Evolutionary conservation across 1,140 invertebrate genomes (phyloP), one percentile per base, ranked within the genome.

Genomic region (Diploscapter pachys): DNA sequence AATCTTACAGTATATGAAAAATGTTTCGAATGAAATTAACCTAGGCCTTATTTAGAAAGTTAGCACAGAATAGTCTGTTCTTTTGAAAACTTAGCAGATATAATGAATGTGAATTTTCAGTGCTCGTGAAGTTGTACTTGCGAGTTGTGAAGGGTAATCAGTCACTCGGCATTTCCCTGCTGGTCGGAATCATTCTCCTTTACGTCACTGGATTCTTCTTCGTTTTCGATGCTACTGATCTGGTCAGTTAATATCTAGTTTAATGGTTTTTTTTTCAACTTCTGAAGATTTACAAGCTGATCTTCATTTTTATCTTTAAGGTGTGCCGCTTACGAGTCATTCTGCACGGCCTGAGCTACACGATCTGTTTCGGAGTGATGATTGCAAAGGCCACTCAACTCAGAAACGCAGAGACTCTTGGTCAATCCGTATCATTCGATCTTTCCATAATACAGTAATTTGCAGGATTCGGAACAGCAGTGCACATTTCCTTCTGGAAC

Each of bases 111-210:
- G n/a, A 11, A 6, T 5, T 70, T 70, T 70, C 68, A 13, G 85
- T 89, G 55, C 73, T 88, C 5, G 78, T 87, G 4, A 87, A 88
- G 73, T 83, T 87, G 49, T 89, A 88, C 75, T 86, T 88, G 67
- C 84, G 87, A 11, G 86, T 87, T 3, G 76, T 89, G 5, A 84
- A 83, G 71, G 87, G 87, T 51, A 89, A 88, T 77, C 87, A 88
- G 79, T 83, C 86, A 8, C 78, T 89, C 9, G 87, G 87, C 50
- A 85, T 88, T 50, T 65, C 86, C 5, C 85, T 89, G 48, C 82
- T 89, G 3, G 65, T 88, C 9, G 84, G 87, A 8, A 85, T 89
- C 31, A 83, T 88, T 71, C 81, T 83, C 57, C 75, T 88, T 9
- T 88, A 87, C 76, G 77, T 82, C 4, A 87, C 86, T 13, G 85